Base-by-base conservation (phyloP, 2,113 vertebrate genomes). In the Tetraodon nigroviridis region DNA sequence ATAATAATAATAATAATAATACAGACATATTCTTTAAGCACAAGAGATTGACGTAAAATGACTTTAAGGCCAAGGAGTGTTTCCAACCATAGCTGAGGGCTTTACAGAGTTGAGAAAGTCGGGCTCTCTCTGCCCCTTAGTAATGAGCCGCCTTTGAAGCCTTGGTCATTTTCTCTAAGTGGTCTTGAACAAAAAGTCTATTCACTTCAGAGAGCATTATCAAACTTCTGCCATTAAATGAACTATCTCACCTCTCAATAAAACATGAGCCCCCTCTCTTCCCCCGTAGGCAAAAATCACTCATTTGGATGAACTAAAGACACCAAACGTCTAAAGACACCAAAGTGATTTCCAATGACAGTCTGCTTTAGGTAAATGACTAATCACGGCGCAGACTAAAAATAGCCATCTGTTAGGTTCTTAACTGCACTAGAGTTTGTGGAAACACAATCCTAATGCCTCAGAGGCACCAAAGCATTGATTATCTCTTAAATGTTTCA, bases 291-390 rank as follows among this genome's bases (percentile, higher is more conserved):
- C 71, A 48, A 48, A 83, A 82, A 84, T 82, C 73, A 70, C 76
- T 85, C 72, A 73, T 82, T 76, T 73, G 77, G 79, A 84, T 73
- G 73, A 81, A 79, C 78, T 60, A 67, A 77, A 56, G 69, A 87
- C 24, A 27, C 24, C 5, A 27, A 82, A 79, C 65, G 69, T 81
- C 85, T 78, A 69, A 84, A 87, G 81, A 86, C 76, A 48, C 65
- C 76, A 76, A 78, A 84, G 81, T 84, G 80, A 86, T 86, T 86
- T 86, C 80, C 84, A 81, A 81, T 89, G 87, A 87, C 84, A 82
- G 77, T 60, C 73, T 45, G 64, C 77, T 84, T 84, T 78, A 81
- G 71, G 78, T 84, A 79, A 83, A 82, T 86, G 80, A 86, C 86
- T 80, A 82, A 85, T 87, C 80, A 79, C 75, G 40, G 7, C 17